Base-by-base conservation (phyloP, 2,113 vertebrate genomes). In the Tonatia bakeri region DNA sequence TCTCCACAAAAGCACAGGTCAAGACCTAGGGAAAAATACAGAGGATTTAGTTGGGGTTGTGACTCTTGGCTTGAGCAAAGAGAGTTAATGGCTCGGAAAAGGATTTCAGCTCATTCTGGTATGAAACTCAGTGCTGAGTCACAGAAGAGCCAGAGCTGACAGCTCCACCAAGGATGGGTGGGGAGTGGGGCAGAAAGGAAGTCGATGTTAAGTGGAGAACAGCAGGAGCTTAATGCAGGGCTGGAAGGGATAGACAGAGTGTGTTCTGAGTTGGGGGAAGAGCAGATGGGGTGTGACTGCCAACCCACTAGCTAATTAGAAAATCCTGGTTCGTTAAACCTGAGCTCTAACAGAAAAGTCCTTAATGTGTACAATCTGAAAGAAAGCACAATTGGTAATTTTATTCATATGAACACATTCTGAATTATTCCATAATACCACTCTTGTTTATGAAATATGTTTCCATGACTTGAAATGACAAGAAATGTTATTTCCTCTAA, bases 11-110 rank as follows among this genome's bases (percentile, higher is more conserved):
- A 75, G 64, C 94, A 75, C 13, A 28, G 77, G 70, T 76, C 69
- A 95, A 95, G 93, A 90, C 26, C 36, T 16, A 69, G 13, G 52
- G 26, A 26, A 54, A 94, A 94, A 83, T 12, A 59, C 10, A 73
- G 45, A 85, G 65, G 70, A 43, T 54, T 97, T 72, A 72, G 67
- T 40, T 94, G 50, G 40, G 61, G 31, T 67, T 92, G 67, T 90
- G 82, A 94, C 65, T 94, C 73, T 87, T 90, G 83, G 26, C 76
- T 70, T 90, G 45, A 95, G 56, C 85, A 94, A 87, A 87, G 59
- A 80, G 43, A 84, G 65, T 95, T 93, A 97, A 94, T 96, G 92
- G 64, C 61, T 94, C 87, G 77, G 92, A 97, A 95, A 87, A 12
- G 40, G 86, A 95, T 95, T 95, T 91, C 47, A 40, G 69, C 33